These are phyloP conservation scores for Collichthys lucidus DNA, from an alignment of 2,113 vertebrate species.

Conservation along the genomic window DNA sequence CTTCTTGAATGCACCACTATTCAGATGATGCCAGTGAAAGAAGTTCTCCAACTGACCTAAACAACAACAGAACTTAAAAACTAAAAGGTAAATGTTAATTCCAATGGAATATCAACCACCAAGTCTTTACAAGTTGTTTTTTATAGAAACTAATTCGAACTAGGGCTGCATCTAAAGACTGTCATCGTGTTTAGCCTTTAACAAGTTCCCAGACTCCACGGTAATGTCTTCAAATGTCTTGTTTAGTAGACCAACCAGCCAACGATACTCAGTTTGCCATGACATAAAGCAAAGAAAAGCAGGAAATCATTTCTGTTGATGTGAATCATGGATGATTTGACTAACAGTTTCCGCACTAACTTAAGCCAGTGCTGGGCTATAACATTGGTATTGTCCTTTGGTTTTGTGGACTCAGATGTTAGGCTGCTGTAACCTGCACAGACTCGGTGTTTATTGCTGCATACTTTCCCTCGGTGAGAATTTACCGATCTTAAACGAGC, in stretches of 20 bases:
- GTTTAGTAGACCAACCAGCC: too few species aligned
- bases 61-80: neutral
- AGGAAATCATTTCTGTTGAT: neutral
- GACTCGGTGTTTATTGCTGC: neutral
- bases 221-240: too few species aligned
- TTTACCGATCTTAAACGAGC: conserved; percentile 6
- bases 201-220: too few species aligned
- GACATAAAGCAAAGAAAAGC: too few species aligned
- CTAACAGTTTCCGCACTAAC: neutral
- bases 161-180: too few species aligned
- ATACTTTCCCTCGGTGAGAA: conserved; percentile 15
- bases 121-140: too few species aligned
- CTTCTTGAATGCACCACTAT: neutral
- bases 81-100: too few species aligned
- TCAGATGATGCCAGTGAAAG: neutral
- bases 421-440: neutral
- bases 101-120: too few species aligned
- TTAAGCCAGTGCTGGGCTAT: neutral
- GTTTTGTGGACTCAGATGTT: neutral
- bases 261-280: too few species aligned
- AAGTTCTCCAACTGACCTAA: neutral
- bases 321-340: neutral
- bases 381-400: neutral
- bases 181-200: too few species aligned
- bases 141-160: too few species aligned